Evolutionary conservation across 2,888 invertebrate genomes (phyloP), one percentile per base, ranked within the genome.

Genomic region (Acronicta psi): DNA sequence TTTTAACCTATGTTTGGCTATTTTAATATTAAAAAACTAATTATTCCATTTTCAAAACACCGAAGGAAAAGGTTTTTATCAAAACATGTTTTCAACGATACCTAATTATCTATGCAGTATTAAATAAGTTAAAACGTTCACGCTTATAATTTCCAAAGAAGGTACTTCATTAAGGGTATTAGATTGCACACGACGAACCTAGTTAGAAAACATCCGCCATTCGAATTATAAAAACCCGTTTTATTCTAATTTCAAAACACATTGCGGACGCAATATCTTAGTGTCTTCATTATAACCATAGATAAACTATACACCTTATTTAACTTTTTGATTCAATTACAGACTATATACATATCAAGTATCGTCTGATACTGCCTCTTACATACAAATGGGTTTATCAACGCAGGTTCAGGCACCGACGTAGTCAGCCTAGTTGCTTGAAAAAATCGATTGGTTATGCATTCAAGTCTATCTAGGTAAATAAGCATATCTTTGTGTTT

Each of bases 381-480:
- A 70, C 73, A 77, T 75, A 75, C 25, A 67, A 73, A 77, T 77
- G 60, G 64, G 69, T 66, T 67, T 71, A 77, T 77, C 69, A 69
- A 57, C 55, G 54, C 63, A n/a, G 11, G 38, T 52, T 34, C 44
- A 40, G 18, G 10, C 31, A 49, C 18, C 36, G 41, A 17, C 41
- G 38, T 38, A 38, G 14, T 20, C 8, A 16, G 46, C 14, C 2
- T 14, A 13, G 4, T 1, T 7, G 13, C 0, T n/a, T 14, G 31
- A 68, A 68, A 62, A 69, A 69, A 47, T 54, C 41, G 25, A 49
- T 58, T 55, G 31, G 23, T 68, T 69, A 69, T 69, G 58, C 69
- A 68, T 51, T 51, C 44, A 52, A 61, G 36, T 20, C 14, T 17
- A n/a, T 40, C 42, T 44, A 58, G 20, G 43, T 62, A 63, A 69